Evolutionary conservation across 2,888 invertebrate genomes (phyloP), one percentile per base, ranked within the genome.

Genomic region (Phymatocera aterrima): DNA sequence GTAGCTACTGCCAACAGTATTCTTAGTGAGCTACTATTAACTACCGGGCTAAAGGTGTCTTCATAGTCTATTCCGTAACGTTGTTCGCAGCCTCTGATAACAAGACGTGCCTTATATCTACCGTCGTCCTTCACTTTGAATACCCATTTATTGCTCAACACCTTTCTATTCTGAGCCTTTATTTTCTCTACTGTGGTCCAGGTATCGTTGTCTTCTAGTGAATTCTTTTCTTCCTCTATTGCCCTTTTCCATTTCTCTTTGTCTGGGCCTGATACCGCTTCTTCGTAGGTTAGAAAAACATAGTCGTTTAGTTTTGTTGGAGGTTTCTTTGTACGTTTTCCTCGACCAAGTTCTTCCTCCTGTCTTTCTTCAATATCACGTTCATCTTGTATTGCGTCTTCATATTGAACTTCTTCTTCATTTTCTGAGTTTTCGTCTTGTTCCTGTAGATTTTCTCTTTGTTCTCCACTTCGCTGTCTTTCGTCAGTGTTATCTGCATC

Each of bases 41-140:
- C 43, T 18, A 68, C 68, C 2, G 68, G 68, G 3, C 21, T 24
- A 24, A 68, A 80, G 6, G 57, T 79, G 21, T 80, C 78, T 40
- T 77, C 60, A 24, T 68, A 82, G 43, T 81, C 81, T 15, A 79
- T 77, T 15, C 46, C 46, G 8, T 65, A 43, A 46, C 65, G 57
- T 77, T 83, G 81, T 81, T 81, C 60, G 68, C 79, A 82, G 4
- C 82, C 82, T 78, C 79, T 72, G 18, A 78, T 79, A 21, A 80
- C 83, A 21, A 84, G 24, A 77, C 82, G 75, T n/a, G 82, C 83
- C 77, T 82, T 78, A 60, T 84, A 82, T n/a, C n/a, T n/a, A n/a
- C n/a, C n/a, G n/a, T n/a, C n/a, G n/a, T n/a, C n/a, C 74, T 84
- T 82, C 2, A 80, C 60, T 61, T 82, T 83, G 46, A 84, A 84